These are phyloP conservation scores for Sinopyrophorus schimmeli DNA, from an alignment of 2,888 invertebrate species.

Conservation along the genomic window DNA sequence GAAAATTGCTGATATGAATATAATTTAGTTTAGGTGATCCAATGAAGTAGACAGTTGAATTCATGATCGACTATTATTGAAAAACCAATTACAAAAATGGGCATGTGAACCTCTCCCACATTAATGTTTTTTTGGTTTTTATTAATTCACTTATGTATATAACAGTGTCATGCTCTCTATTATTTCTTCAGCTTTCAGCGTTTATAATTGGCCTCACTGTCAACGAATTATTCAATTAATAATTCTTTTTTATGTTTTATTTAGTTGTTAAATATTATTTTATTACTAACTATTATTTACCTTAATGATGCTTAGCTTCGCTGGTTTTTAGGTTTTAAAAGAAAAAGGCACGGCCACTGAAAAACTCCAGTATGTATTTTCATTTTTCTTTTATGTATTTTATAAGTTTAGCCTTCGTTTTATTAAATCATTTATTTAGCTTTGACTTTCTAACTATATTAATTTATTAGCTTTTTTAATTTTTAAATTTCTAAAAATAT, in stretches of 20 bases:
- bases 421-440: constrained; percentile 29
- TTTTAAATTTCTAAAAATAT: constrained; percentile 12
- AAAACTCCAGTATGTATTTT: constrained; percentile 72
- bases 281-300: constrained; percentile 66
- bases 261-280: constrained; percentile 39
- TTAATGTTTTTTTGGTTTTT: too few relatives aligned
- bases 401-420: constrained; percentile 42
- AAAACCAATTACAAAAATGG: too few relatives aligned
- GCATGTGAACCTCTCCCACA: too few relatives aligned
- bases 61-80: too few relatives aligned
- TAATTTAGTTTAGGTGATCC: too few relatives aligned
- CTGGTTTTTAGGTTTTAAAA: constrained; percentile 46
- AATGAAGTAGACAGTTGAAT: too few relatives aligned
- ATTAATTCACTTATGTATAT: too few relatives aligned
- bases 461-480: constrained; percentile 4
- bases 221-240: not conserved
- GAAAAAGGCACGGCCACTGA: constrained; percentile 61
- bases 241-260: constrained; percentile 7
- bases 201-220: too few relatives aligned
- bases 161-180: too few relatives aligned
- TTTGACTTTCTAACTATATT: constrained; percentile 15
- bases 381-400: constrained; percentile 40
- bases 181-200: too few relatives aligned
- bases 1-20: too few relatives aligned
- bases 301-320: constrained; percentile 57